phyloP scores from a whole-genome alignment of 2,113 vertebrate genomes.

The Tonatia bakeri region DNA sequence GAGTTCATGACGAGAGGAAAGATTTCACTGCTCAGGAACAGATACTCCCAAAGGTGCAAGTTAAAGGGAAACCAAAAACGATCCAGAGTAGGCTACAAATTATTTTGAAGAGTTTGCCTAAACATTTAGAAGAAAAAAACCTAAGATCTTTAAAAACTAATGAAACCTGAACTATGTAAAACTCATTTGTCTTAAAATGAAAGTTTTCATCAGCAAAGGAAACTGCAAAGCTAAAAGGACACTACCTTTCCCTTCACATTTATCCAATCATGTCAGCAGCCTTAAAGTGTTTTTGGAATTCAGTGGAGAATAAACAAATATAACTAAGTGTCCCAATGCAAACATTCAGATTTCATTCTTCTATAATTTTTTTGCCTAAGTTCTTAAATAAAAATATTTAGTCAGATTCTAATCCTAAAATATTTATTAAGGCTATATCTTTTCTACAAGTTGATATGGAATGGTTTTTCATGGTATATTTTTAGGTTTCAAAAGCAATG shows the following conservation, averaged over 20 bases:
- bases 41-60: neutral
- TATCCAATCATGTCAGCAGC: neutral
- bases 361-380: neutral
- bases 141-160: neutral
- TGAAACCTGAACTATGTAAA: neutral
- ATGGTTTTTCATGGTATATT: neutral
- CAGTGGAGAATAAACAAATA: neutral
- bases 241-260: neutral
- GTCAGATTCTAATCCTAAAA: neutral
- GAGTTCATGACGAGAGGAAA: neutral
- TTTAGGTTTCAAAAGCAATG: neutral
- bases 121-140: neutral
- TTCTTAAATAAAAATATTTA: neutral
- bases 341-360: neutral
- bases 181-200: constrained; percentile 5
- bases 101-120: neutral
- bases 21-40: neutral
- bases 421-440: neutral
- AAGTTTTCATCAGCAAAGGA: neutral
- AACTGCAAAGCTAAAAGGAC: neutral
- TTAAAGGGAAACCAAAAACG: neutral
- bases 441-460: neutral
- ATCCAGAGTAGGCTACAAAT: neutral
- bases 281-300: neutral
- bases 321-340: neutral